These are phyloP conservation scores for Eutrigla gurnardus DNA, from an alignment of 2,797 vertebrate genomes.

Conservation along the genomic window DNA sequence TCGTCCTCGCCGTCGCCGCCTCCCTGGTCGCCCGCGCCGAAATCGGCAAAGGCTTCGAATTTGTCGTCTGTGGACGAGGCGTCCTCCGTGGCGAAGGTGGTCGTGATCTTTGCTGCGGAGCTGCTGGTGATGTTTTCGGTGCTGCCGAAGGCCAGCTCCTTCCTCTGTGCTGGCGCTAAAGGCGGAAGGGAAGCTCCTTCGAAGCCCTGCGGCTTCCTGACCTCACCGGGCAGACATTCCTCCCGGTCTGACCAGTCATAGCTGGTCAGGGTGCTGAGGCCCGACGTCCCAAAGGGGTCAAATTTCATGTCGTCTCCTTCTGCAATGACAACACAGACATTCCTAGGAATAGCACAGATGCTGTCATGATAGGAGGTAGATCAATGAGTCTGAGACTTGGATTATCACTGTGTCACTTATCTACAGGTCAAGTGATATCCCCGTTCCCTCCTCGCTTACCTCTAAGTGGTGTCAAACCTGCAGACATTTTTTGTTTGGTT, in stretches of 20 bases:
- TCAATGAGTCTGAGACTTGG: slow-evolving; percentile 34
- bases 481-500: slow-evolving; percentile 3
- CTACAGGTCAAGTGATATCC: background rate
- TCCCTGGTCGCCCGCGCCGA: slow-evolving; percentile 68
- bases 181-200: slow-evolving; percentile 82
- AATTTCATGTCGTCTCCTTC: slow-evolving; percentile 94
- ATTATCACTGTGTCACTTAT: slow-evolving; percentile 15
- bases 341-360: slow-evolving; percentile 66
- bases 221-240: slow-evolving; percentile 80
- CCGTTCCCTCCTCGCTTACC: background rate
- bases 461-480: background rate
- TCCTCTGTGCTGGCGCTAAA: slow-evolving; percentile 85
- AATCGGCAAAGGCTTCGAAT: slow-evolving; percentile 87
- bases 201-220: slow-evolving; percentile 80
- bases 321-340: slow-evolving; percentile 87
- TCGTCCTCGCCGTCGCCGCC: slow-evolving; percentile 77
- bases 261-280: slow-evolving; percentile 86
- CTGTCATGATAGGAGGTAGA: slow-evolving; percentile 40
- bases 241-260: slow-evolving; percentile 94
- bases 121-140: slow-evolving; percentile 89
- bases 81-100: slow-evolving; percentile 86
- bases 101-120: slow-evolving; percentile 85
- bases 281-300: slow-evolving; percentile 90
- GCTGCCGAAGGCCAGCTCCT: slow-evolving; percentile 91
- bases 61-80: slow-evolving; percentile 75